Conservation (phyloP, 2,797 vertebrate species). For the Corythornis leucogaster region DNA sequence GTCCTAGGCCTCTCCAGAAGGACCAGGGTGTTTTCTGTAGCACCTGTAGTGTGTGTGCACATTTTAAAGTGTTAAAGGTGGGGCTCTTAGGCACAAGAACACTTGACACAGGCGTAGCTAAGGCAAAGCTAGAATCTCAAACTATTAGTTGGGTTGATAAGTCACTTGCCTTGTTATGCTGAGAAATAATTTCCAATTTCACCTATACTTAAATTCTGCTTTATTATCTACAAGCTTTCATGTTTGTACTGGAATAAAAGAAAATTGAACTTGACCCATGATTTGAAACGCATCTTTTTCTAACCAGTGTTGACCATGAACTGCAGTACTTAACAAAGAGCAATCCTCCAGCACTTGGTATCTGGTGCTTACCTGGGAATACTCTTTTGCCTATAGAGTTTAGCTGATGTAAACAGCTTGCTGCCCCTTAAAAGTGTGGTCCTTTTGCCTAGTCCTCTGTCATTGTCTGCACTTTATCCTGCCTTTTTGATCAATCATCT, state of each 20-base stretch:
- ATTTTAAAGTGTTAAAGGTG: not conserved
- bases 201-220: not conserved
- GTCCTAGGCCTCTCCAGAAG: no score
- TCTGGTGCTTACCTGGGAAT: not conserved
- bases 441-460: not conserved
- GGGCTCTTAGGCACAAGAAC: not conserved
- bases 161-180: not conserved
- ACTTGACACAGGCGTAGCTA: not conserved
- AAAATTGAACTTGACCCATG: not conserved
- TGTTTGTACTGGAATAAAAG: not conserved
- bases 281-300: not conserved
- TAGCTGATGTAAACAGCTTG: not conserved
- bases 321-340: not conserved
- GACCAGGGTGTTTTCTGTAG: no score
- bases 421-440: not conserved
- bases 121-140: not conserved
- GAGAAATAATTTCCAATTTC: not conserved
- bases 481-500: not conserved
- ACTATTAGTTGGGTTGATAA: not conserved
- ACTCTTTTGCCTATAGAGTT: not conserved
- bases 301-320: not conserved
- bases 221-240: not conserved
- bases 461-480: not conserved
- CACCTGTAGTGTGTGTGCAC: no score
- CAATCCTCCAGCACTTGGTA: not conserved